Conservation (phyloP, 2,888 invertebrate genomes). For the Yponomeuta plumbellus region DNA sequence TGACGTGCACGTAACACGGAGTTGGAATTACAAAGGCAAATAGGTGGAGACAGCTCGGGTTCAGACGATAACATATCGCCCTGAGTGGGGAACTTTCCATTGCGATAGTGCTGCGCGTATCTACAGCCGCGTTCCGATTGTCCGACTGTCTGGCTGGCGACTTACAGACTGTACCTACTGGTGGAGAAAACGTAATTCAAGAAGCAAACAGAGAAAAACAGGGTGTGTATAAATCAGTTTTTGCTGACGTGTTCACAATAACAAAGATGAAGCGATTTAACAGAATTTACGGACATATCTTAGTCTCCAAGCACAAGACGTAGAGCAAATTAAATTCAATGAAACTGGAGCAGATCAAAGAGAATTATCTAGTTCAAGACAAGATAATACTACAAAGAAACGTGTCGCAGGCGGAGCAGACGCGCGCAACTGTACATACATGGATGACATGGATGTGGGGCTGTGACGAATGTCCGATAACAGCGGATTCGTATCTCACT, state of each 20-base stretch:
- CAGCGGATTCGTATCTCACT: slow-evolving; percentile 2
- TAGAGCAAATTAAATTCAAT: no score
- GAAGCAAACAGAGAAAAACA: no score
- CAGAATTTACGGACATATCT: no score
- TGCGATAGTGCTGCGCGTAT: background rate
- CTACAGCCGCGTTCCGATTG: background rate
- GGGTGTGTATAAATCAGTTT: no score
- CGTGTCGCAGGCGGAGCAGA: background rate
- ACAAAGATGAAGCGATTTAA: no score
- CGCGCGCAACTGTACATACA: slow-evolving; percentile 2
- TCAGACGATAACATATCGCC: slow-evolving; percentile 5
- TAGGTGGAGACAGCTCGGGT: background rate
- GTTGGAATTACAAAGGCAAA: background rate
- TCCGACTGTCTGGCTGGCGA: background rate
- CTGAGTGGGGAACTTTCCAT: slow-evolving; percentile 9
- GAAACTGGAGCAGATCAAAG: background rate
- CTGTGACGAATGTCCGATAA: slow-evolving; percentile 8
- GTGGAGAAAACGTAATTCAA: no score
- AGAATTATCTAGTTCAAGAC: background rate
- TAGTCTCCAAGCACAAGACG: no score
- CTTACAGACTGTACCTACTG: no score
- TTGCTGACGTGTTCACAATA: no score
- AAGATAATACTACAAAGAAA: slow-evolving; percentile 2
- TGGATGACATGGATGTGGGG: background rate
- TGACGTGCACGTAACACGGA: background rate